phyloP scores from a whole-genome alignment of 2,797 vertebrate genomes.

The Cichlasoma orientale region DNA sequence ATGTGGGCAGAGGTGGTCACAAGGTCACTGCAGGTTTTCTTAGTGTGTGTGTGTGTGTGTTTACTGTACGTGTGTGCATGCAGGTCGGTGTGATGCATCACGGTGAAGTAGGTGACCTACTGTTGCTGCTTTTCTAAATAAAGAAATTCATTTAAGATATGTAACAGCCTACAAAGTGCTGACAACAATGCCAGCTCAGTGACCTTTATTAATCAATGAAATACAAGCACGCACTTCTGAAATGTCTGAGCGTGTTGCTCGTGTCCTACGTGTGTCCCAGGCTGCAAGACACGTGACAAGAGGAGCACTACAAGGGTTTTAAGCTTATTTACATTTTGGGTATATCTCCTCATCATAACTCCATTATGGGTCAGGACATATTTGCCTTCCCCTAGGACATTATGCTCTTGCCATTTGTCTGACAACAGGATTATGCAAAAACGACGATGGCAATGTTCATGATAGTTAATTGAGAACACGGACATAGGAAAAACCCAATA shows the following conservation, averaged over 20 bases:
- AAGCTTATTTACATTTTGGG: not conserved
- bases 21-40: constrained; percentile 51
- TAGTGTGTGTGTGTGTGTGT: constrained; percentile 7
- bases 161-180: not conserved
- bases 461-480: not conserved
- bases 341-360: not conserved
- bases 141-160: not conserved
- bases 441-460: not conserved
- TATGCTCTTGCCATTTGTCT: not conserved
- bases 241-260: not conserved
- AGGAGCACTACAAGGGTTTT: not conserved
- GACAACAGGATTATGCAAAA: not conserved
- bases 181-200: not conserved
- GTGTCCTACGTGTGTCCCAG: not conserved
- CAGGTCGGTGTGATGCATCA: not conserved
- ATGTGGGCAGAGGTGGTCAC: constrained; percentile 14
- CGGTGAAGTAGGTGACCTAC: not conserved
- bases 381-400: not conserved
- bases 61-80: not conserved
- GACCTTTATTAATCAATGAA: constrained; percentile 21
- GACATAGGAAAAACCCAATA: not conserved
- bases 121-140: not conserved
- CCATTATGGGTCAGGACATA: not conserved
- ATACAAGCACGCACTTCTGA: constrained; percentile 9
- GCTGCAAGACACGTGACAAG: not conserved